A percentile compares a stretch with the other conserved stretches of the same genome.
Evolutionary conservation across 2,113 vertebrate genomes (phyloP).

Genomic region (Lasiurus borealis): DNA sequence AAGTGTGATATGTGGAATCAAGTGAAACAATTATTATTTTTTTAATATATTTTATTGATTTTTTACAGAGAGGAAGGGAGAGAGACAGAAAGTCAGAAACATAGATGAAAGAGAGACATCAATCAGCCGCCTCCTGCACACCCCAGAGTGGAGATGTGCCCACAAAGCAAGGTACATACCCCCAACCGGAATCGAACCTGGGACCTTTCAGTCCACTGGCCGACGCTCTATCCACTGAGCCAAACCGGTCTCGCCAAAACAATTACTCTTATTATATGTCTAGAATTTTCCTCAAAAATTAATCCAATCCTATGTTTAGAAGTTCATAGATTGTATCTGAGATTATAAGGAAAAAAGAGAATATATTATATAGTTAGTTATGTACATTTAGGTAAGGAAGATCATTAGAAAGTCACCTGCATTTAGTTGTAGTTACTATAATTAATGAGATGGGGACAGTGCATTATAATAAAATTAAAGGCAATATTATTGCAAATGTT

Average conservation of each 20-base stretch:
- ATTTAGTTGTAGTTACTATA: neutral
- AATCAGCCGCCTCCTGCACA: no score
- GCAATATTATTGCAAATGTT: slow-evolving; percentile 67
- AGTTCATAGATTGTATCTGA: neutral
- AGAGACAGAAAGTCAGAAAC: no score
- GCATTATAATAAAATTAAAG: slow-evolving; percentile 51
- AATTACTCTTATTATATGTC: neutral
- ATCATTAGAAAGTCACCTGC: slow-evolving; percentile 5
- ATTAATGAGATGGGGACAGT: slow-evolving; percentile 29
- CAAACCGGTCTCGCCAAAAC: no score
- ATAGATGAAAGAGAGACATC: no score
- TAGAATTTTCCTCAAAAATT: slow-evolving; percentile 9
- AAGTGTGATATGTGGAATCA: neutral
- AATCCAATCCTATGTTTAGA: neutral
- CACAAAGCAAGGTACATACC: no score
- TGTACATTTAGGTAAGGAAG: slow-evolving; percentile 18
- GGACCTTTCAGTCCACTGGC: no score
- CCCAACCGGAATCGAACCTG: no score
- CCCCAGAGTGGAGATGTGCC: no score
- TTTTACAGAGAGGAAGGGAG: no score
- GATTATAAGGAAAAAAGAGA: neutral
- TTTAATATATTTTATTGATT: no score
- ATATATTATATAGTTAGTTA: neutral
- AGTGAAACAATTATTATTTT: neutral
- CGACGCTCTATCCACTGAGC: no score